Conservation (phyloP, 2,797 vertebrate species). For the Pristis pectinata region DNA sequence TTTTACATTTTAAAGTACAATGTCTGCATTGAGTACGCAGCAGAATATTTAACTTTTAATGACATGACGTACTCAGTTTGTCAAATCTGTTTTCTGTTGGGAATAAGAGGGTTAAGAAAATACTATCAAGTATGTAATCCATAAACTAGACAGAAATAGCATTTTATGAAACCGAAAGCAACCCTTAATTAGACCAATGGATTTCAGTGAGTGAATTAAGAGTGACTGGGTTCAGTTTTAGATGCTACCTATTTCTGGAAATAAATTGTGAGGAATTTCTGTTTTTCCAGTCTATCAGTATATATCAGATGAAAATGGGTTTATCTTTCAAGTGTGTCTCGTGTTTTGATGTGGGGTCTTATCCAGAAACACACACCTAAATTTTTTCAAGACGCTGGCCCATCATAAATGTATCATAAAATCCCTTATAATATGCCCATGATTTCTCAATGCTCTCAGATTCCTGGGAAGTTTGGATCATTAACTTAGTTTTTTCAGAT, state of each 20-base stretch:
- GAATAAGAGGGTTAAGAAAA: background rate
- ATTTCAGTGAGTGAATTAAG: background rate
- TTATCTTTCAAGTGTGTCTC: background rate
- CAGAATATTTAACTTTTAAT: background rate
- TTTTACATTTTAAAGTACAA: constrained; percentile 30
- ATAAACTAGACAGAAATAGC: background rate
- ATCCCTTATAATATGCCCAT: background rate
- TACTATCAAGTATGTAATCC: background rate
- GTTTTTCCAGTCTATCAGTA: background rate
- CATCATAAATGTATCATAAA: background rate
- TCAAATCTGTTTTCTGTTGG: background rate
- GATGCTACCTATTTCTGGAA: background rate
- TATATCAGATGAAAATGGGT: background rate
- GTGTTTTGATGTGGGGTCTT: background rate
- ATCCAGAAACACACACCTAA: background rate
- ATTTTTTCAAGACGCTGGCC: background rate
- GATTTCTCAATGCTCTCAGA: background rate
- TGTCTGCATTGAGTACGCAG: constrained; percentile 31
- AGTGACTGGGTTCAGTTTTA: background rate
- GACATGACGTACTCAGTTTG: background rate
- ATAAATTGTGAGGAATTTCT: background rate
- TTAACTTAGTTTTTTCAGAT: background rate
- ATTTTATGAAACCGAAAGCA: background rate
- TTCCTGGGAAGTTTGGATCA: too few species aligned
- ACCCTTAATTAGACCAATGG: background rate